Evolutionary conservation across 2,113 vertebrate species (phyloP).

Genomic region (Atlantisia rogersi): DNA sequence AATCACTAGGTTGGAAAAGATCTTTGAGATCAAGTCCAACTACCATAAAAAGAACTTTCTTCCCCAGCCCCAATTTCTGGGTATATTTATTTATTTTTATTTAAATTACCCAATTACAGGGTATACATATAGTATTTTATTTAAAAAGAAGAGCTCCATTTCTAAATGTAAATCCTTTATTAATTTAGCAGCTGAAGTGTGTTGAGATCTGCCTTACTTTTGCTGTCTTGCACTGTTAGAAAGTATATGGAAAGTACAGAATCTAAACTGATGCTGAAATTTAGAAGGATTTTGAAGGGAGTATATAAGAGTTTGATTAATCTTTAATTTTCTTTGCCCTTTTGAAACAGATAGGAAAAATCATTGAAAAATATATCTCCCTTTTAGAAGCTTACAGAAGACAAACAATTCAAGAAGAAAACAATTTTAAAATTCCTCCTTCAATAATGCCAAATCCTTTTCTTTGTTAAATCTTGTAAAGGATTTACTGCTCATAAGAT

Average conservation of each 20-base stretch:
- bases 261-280: not conserved
- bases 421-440: not conserved
- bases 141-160: not conserved
- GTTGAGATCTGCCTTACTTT: not conserved
- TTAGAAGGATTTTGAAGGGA: not conserved
- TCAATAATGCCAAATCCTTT: not conserved
- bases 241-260: not conserved
- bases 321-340: not conserved
- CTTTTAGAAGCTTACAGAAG: not conserved
- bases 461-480: not conserved
- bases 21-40: too few species aligned
- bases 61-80: not conserved
- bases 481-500: not conserved
- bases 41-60: too few species aligned
- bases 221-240: not conserved
- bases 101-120: not conserved
- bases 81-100: not conserved
- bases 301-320: not conserved
- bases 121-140: not conserved
- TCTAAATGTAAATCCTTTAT: not conserved
- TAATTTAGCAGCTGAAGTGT: not conserved
- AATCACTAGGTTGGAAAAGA: too few species aligned
- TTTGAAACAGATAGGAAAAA: slow-evolving; percentile 5
- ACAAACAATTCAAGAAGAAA: not conserved
- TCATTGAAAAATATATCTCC: not conserved